phyloP scores from a whole-genome alignment of 2,113 vertebrate species.

The Polyodon spathula region DNA sequence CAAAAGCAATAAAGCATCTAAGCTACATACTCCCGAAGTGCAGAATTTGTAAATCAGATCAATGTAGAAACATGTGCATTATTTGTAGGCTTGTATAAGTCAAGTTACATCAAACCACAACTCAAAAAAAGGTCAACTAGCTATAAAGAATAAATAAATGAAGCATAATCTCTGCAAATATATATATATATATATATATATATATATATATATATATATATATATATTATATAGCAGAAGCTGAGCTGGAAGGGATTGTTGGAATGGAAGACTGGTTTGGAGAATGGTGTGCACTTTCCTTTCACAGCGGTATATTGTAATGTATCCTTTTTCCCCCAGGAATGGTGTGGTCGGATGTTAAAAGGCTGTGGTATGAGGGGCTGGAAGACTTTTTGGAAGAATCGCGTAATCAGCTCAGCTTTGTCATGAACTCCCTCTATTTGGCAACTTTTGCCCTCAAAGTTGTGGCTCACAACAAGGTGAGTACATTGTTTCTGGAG shows the following conservation, averaged over 20 bases:
- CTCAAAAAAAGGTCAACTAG: too few species aligned
- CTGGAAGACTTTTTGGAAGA: constrained; percentile 78
- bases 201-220: too few species aligned
- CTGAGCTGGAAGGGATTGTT: constrained; percentile 15
- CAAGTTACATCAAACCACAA: too few species aligned
- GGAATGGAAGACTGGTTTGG: not conserved
- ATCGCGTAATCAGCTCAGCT: constrained; percentile 88
- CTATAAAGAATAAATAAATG: too few species aligned
- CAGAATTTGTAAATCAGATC: too few species aligned
- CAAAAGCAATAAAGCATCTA: too few species aligned
- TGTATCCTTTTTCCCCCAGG: constrained; percentile 42
- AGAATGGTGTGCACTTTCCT: constrained; percentile 1
- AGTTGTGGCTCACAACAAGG: constrained; percentile 82
- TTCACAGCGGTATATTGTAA: not conserved
- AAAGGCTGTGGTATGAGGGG: constrained; percentile 85
- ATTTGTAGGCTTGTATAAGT: too few species aligned
- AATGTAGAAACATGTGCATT: too few species aligned
- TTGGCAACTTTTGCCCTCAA: constrained; percentile 82
- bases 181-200: too few species aligned
- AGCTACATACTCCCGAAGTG: too few species aligned
- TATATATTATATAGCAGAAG: too few species aligned
- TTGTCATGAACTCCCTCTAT: constrained; percentile 86
- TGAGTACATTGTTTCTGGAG: constrained; percentile 28
- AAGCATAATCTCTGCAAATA: too few species aligned
- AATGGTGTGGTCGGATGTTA: constrained; percentile 86